A percentile compares a stretch with the other conserved stretches of the same genome.
Conservation (phyloP, 2,797 vertebrate genomes). For the Thamnophis elegans region DNA sequence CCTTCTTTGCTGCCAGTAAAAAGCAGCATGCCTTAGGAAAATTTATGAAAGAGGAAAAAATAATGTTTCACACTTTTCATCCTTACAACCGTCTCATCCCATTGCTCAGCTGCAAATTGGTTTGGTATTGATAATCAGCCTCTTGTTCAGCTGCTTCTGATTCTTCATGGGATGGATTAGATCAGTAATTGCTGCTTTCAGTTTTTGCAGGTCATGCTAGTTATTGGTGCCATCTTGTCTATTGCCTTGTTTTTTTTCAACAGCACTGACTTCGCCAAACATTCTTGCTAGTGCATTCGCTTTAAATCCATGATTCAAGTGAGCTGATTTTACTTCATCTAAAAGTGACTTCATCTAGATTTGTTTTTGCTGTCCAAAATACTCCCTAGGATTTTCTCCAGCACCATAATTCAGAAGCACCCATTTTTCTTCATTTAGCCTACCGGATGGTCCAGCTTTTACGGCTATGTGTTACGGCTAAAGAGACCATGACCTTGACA, state of each 20-base stretch:
- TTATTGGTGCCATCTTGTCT: not conserved
- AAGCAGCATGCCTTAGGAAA: not conserved
- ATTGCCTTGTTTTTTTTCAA: not conserved
- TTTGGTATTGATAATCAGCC: not conserved
- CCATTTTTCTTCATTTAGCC: not conserved
- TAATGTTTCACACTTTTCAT: not conserved
- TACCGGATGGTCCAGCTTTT: not conserved
- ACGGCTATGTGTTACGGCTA: not conserved
- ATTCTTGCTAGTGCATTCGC: not conserved
- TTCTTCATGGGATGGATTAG: not conserved
- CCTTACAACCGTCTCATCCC: not conserved
- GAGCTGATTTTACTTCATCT: not conserved
- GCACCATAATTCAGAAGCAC: not conserved
- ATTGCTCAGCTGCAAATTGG: not conserved
- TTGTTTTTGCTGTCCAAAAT: not conserved
- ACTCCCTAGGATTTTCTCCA: not conserved
- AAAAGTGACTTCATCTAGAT: not conserved
- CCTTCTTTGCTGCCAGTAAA: not conserved
- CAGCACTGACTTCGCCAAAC: not conserved
- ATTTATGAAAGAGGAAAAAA: not conserved
- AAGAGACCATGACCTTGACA: not conserved
- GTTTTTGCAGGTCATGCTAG: not conserved
- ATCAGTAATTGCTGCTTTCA: not conserved
- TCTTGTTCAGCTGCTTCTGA: not conserved
- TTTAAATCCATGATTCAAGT: not conserved